Percentiles rank a stretch among this genome's conserved stretches.
These are phyloP conservation scores for Psittacus erithacus DNA, from an alignment of 2,113 vertebrate genomes.

Conservation along the genomic window DNA sequence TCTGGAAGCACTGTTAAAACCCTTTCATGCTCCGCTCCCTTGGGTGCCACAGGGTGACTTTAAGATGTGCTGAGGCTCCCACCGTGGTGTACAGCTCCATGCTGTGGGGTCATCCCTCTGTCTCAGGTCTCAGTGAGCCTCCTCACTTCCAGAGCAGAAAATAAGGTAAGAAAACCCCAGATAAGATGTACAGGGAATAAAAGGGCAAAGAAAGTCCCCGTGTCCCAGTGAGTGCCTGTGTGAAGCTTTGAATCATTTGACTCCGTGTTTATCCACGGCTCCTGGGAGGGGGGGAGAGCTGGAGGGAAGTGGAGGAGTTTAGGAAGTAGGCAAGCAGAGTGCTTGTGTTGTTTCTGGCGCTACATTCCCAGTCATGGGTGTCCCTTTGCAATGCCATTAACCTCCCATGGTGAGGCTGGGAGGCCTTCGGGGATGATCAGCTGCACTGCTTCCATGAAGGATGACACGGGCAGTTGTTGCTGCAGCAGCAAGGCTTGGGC, in stretches of 20 bases:
- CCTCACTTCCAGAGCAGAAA: not conserved
- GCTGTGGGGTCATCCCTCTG: accelerated
- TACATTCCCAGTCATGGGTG: not conserved
- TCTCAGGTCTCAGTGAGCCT: not conserved
- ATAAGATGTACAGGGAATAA: not conserved
- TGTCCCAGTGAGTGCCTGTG: not conserved
- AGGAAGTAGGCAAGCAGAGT: not conserved
- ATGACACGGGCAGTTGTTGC: not conserved
- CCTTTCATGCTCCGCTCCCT: not conserved
- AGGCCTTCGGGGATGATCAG: not conserved
- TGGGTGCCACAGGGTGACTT: not conserved
- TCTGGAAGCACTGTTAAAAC: not conserved
- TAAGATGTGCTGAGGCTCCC: accelerated
- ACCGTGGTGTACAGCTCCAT: not conserved
- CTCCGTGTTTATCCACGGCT: not conserved
- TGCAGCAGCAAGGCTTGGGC: not conserved
- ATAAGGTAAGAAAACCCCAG: not conserved
- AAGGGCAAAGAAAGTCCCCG: not conserved
- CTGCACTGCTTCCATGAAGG: not conserved
- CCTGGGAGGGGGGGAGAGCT: not conserved
- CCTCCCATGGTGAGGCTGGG: not conserved
- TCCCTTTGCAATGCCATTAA: not conserved
- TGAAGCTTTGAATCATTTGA: not conserved
- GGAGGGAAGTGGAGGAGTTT: not conserved
- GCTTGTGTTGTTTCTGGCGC: constrained; percentile 37